A percentile compares a stretch with the other conserved stretches of the same genome.
Conservation (phyloP, 2,797 vertebrate species). For the Psittacula derbiana region DNA sequence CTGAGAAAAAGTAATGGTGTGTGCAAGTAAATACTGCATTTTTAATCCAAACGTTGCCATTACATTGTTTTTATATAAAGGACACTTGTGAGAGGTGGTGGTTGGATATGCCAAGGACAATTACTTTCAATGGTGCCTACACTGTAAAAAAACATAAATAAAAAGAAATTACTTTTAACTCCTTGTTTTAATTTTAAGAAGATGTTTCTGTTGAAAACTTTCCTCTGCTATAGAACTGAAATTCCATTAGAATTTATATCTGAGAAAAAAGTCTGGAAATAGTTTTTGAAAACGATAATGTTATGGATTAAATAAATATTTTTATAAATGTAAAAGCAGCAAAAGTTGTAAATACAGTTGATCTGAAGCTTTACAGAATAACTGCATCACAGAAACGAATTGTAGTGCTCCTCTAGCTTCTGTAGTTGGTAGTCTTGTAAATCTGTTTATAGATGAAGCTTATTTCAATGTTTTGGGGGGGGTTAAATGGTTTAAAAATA, state of each 20-base stretch:
- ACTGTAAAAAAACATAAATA: slow-evolving; percentile 60
- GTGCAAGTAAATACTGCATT: slow-evolving; percentile 61
- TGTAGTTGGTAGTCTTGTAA: slow-evolving; percentile 79
- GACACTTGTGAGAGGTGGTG: slow-evolving; percentile 71
- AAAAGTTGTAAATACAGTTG: slow-evolving; percentile 83
- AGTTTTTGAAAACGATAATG: slow-evolving; percentile 84
- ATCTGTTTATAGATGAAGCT: slow-evolving; percentile 83
- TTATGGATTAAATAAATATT: slow-evolving; percentile 84
- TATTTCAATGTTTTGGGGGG: slow-evolving; percentile 77
- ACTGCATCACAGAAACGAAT: slow-evolving; percentile 74
- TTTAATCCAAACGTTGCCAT: slow-evolving; percentile 70
- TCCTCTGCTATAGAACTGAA: slow-evolving; percentile 76
- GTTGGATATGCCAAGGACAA: slow-evolving; percentile 76
- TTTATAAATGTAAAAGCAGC: slow-evolving; percentile 84
- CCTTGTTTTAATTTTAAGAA: slow-evolving; percentile 79
- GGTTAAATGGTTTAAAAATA: slow-evolving; percentile 85
- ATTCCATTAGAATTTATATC: slow-evolving; percentile 75
- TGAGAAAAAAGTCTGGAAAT: slow-evolving; percentile 75
- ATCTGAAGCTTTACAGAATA: slow-evolving; percentile 82
- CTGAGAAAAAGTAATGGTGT: slow-evolving; percentile 64
- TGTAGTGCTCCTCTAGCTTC: slow-evolving; percentile 77
- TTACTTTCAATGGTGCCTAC: slow-evolving; percentile 83
- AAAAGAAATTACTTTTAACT: slow-evolving; percentile 72
- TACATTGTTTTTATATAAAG: slow-evolving; percentile 65
- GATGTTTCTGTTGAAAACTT: slow-evolving; percentile 77